Conservation (phyloP, 2,797 vertebrate genomes). For the Megalops cyprinoides region DNA sequence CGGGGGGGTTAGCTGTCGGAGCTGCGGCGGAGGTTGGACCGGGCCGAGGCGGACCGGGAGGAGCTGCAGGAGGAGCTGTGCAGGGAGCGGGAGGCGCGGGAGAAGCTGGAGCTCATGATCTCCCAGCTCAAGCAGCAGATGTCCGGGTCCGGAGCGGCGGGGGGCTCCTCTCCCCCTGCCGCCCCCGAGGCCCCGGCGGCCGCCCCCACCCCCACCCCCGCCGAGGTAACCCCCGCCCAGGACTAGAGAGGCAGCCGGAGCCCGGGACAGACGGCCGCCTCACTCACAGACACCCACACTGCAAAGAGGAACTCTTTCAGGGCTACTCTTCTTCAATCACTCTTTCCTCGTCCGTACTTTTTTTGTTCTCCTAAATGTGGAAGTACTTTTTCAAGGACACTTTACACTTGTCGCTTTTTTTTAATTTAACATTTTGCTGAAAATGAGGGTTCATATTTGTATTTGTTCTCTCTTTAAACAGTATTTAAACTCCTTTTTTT, state of each 20-base stretch:
- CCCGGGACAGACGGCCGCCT: constrained; percentile 43
- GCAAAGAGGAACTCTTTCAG: constrained; percentile 45
- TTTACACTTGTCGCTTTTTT: constrained; percentile 77
- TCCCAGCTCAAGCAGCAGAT: constrained; percentile 83
- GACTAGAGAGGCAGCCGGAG: constrained; percentile 60
- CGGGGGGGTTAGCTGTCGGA: constrained; percentile 84
- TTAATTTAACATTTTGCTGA: constrained; percentile 75
- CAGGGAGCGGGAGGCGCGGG: constrained; percentile 81
- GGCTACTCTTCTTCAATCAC: constrained; percentile 41
- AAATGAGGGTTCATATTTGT: constrained; percentile 63
- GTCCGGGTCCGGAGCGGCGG: constrained; percentile 60
- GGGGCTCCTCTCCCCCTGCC: constrained; percentile 20
- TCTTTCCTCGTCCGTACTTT: background rate
- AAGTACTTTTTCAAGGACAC: constrained; percentile 50
- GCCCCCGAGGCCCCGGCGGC: constrained; percentile 49
- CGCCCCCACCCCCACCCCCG: constrained; percentile 29
- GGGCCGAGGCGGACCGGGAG: constrained; percentile 87
- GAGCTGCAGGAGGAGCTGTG: constrained; percentile 86
- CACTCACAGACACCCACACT: constrained; percentile 57
- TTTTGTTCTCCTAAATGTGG: background rate
- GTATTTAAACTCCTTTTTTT: constrained; percentile 69
- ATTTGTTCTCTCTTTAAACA: constrained; percentile 61
- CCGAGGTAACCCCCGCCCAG: constrained; percentile 55
- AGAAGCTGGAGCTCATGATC: constrained; percentile 83
- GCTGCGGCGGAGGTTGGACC: constrained; percentile 86